These are phyloP conservation scores for Aplidium turbinatum DNA, from an alignment of 23 tunicate genomes.

Conservation along the genomic window DNA sequence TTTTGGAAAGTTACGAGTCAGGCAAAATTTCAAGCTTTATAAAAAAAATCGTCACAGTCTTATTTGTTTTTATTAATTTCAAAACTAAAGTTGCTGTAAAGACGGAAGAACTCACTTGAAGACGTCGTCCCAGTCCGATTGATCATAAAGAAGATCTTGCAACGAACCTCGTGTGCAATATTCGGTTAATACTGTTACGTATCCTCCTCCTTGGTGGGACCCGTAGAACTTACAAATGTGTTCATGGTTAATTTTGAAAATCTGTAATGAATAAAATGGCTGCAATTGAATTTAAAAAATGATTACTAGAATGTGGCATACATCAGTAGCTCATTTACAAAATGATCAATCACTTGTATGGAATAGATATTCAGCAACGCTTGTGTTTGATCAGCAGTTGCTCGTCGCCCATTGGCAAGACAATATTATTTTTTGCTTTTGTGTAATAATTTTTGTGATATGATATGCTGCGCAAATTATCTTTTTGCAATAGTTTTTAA, in stretches of 20 bases:
- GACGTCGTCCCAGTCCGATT: slow-evolving; percentile 63
- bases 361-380: no score
- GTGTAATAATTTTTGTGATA: neutral
- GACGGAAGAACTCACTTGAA: slow-evolving; percentile 64
- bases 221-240: slow-evolving; percentile 89
- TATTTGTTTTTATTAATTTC: no score
- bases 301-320: neutral
- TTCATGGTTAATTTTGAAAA: slow-evolving; percentile 67
- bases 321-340: neutral
- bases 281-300: neutral
- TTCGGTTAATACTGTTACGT: slow-evolving; percentile 54
- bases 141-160: slow-evolving; percentile 57
- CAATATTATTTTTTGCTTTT: no score
- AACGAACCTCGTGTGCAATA: slow-evolving; percentile 82
- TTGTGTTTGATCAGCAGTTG: no score
- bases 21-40: no score
- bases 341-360: no score
- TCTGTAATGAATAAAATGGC: slow-evolving; percentile 25
- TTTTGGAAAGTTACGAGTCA: no score
- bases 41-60: no score
- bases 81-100: no score
- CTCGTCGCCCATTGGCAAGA: no score
- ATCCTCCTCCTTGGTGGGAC: slow-evolving; percentile 48
- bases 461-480: neutral
- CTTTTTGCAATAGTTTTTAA: no score